phyloP scores from a whole-genome alignment of 2,888 invertebrate genomes.

The Caenorhabditis uteleia region DNA sequence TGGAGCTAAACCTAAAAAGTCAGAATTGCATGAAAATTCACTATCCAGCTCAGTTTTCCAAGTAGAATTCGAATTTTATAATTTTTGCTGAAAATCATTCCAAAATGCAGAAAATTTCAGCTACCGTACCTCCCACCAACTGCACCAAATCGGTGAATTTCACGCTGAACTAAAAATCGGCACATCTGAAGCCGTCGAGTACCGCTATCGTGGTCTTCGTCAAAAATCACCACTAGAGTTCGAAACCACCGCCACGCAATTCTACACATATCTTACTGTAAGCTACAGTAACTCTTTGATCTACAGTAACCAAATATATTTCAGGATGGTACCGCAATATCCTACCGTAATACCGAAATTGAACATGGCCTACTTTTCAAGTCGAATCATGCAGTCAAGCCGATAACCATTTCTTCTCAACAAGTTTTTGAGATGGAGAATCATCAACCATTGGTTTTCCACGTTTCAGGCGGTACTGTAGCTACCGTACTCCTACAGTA shows the following conservation, averaged over 20 bases:
- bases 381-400: conserved; percentile 19
- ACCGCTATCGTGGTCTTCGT: neutral
- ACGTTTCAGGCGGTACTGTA: no score
- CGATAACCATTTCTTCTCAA: no score
- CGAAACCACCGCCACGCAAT: conserved; percentile 9
- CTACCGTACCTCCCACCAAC: conserved; percentile 10
- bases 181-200: neutral
- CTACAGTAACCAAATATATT: no score
- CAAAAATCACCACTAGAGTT: conserved; percentile 9
- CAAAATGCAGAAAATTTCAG: neutral
- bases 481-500: no score
- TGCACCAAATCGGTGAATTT: conserved; percentile 35
- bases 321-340: conserved; percentile 27
- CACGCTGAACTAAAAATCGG: conserved; percentile 28
- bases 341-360: conserved; percentile 8
- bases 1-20: no score
- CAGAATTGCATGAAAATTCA: no score
- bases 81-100: neutral
- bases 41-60: no score
- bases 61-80: no score
- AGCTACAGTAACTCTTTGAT: conserved; percentile 1
- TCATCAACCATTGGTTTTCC: no score
- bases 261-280: conserved; percentile 20
- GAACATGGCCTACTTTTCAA: conserved; percentile 23
- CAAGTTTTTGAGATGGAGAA: no score